A percentile compares a stretch with the other conserved stretches of the same genome.
Evolutionary conservation across 2,888 invertebrate species (phyloP).

Genomic region (Sarcophaga variegata): DNA sequence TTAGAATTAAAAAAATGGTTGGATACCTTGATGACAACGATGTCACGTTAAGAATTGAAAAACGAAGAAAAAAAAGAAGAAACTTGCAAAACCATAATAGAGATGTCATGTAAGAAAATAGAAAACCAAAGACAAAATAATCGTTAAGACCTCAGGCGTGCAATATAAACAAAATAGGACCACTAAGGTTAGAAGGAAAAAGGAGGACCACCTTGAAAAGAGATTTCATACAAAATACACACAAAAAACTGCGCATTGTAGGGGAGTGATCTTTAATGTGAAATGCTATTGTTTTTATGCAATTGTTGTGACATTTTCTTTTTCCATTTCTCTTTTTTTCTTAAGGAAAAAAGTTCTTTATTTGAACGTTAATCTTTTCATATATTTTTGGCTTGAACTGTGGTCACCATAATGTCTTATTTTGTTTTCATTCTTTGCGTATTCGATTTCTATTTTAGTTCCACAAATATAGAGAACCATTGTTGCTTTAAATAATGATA

Average conservation of each 20-base stretch:
- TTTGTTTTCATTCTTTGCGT: slow-evolving; percentile 18
- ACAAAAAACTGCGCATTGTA: slow-evolving; percentile 25
- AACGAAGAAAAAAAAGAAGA: slow-evolving; percentile 47
- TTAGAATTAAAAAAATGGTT: slow-evolving; percentile 43
- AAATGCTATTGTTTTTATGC: slow-evolving; percentile 55
- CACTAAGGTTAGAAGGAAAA: slow-evolving; percentile 29
- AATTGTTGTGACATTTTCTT: slow-evolving; percentile 59
- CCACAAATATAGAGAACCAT: slow-evolving; percentile 41
- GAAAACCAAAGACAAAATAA: slow-evolving; percentile 1
- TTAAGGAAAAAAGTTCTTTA: background rate
- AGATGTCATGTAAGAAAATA: slow-evolving; percentile 33
- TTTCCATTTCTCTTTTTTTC: slow-evolving; percentile 52
- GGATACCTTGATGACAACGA: slow-evolving; percentile 35
- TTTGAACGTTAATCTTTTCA: slow-evolving; percentile 68
- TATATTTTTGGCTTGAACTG: slow-evolving; percentile 78
- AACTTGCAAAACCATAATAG: slow-evolving; percentile 64
- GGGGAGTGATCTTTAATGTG: slow-evolving; percentile 66
- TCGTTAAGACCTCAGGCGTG: slow-evolving; percentile 47
- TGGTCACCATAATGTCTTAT: slow-evolving; percentile 79
- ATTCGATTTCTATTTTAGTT: background rate
- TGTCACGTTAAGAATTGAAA: slow-evolving; percentile 49
- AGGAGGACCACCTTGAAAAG: slow-evolving; percentile 70
- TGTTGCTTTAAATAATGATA: slow-evolving; percentile 10
- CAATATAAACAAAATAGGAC: slow-evolving; percentile 13
- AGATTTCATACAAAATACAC: background rate